These are phyloP conservation scores for Zosterops pallidus DNA, from an alignment of 2,113 vertebrate genomes.

Conservation along the genomic window DNA sequence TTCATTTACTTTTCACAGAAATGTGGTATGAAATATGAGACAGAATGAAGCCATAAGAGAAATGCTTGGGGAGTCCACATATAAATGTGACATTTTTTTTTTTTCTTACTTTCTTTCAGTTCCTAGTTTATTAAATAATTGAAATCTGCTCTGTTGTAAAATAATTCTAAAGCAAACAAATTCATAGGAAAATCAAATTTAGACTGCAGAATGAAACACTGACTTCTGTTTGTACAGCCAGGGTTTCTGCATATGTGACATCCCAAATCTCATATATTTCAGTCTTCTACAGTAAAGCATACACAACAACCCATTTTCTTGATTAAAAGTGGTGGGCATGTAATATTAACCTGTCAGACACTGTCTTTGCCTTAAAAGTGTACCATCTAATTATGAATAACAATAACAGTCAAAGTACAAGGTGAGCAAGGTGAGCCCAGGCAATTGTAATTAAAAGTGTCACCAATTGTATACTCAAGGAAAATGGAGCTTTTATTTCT, in stretches of 20 bases:
- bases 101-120: not conserved
- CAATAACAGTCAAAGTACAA: not conserved
- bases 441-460: not conserved
- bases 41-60: not conserved
- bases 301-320: not conserved
- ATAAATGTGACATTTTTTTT: not conserved
- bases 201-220: not conserved
- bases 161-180: not conserved
- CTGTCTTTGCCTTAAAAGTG: not conserved
- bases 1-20: slow-evolving; percentile 33
- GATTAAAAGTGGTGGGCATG: not conserved
- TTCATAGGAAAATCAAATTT: not conserved
- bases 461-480: not conserved
- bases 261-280: not conserved
- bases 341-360: not conserved
- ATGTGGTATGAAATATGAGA: not conserved
- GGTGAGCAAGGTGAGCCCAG: not conserved
- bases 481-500: not conserved
- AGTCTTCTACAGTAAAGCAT: not conserved
- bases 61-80: not conserved
- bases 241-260: not conserved
- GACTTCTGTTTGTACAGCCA: not conserved
- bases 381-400: not conserved
- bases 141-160: not conserved
- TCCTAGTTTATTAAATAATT: not conserved